Percentiles rank a stretch among this genome's conserved stretches.
These are phyloP conservation scores for Ctenosaura bakeri DNA, from an alignment of 2,797 vertebrate species.

Conservation along the genomic window DNA sequence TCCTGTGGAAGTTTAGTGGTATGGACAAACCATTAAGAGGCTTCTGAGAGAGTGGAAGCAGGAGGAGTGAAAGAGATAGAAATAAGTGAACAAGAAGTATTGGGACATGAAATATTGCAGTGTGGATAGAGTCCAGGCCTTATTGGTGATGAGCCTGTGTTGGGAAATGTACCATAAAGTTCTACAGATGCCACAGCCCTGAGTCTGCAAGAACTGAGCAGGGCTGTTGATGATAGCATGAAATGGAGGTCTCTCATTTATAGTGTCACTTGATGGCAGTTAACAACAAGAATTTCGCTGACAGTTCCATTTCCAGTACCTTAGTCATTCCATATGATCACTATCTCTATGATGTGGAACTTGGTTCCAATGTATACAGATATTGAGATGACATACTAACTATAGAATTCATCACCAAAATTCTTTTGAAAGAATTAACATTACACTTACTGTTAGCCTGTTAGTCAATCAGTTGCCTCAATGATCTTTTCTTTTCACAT, in stretches of 20 bases:
- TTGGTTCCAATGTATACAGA: neutral
- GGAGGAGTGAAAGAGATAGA: neutral
- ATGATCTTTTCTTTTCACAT: constrained; percentile 65
- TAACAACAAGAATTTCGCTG: neutral
- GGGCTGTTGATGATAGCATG: too few relatives aligned
- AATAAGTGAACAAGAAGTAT: neutral
- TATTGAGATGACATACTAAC: neutral
- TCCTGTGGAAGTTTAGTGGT: too few relatives aligned
- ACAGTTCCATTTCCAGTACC: neutral
- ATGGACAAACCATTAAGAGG: neutral
- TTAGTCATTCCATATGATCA: neutral
- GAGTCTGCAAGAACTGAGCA: too few relatives aligned
- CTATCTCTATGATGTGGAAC: neutral
- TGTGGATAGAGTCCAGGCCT: neutral
- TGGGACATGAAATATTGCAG: neutral
- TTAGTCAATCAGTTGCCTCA: constrained; percentile 63
- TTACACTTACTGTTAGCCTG: constrained; percentile 25
- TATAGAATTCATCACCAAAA: neutral
- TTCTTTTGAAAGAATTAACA: neutral
- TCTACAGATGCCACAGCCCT: too few relatives aligned
- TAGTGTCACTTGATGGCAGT: too few relatives aligned
- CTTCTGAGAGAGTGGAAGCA: neutral
- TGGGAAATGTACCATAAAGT: neutral
- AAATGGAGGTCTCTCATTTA: too few relatives aligned
- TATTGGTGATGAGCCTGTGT: too few relatives aligned